Conservation (phyloP, 1,140 invertebrate genomes). For the Ceratosolen solmsi region DNA sequence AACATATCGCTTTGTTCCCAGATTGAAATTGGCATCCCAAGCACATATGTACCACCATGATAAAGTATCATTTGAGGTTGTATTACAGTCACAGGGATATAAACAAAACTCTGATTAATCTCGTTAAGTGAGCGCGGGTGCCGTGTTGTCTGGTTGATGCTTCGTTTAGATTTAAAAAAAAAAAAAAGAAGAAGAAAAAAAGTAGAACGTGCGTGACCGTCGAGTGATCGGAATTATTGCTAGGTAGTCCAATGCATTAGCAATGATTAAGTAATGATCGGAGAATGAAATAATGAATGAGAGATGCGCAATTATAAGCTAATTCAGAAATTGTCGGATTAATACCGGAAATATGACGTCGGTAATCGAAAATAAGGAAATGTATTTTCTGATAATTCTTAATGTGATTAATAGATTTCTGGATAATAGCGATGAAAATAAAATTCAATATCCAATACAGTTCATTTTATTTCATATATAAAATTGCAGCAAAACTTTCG, state of each 20-base stretch:
- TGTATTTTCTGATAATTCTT: no score
- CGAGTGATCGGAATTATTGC: neutral
- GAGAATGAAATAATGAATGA: neutral
- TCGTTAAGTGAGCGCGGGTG: neutral
- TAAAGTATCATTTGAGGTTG: neutral
- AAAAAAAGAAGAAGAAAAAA: conserved; percentile 5
- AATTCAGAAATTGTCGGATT: neutral
- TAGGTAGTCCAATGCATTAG: conserved; percentile 9
- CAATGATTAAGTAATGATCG: neutral
- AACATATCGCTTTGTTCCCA: no score
- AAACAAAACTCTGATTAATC: conserved; percentile 16
- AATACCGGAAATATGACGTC: no score
- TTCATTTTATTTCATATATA: no score
- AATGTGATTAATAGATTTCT: no score
- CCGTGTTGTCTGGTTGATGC: neutral
- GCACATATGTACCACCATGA: no score
- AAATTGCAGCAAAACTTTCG: no score
- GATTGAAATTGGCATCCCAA: no score
- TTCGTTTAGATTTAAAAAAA: neutral
- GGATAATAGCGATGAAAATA: no score
- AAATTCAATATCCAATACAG: no score
- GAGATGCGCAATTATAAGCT: neutral
- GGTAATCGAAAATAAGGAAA: neutral
- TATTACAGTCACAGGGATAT: neutral
- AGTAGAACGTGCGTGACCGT: neutral